Evolutionary conservation across 2,888 invertebrate genomes (phyloP), one percentile per base, ranked within the genome.

Genomic region (Eupithecia abbreviata): DNA sequence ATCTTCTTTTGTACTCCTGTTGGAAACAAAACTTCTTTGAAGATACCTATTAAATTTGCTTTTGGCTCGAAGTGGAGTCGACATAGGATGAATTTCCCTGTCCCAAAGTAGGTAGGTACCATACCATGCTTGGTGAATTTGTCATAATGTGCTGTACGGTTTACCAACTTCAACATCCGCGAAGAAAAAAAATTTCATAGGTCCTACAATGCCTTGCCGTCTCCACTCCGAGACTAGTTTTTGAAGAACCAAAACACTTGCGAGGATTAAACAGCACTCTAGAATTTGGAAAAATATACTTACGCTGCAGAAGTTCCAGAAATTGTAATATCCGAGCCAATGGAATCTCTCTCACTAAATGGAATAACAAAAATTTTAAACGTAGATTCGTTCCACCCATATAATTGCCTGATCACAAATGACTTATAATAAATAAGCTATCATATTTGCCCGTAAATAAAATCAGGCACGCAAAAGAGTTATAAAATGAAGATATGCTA

Each of bases 1-100:
- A 98, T 82, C 97, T 96, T 84, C 98, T 94, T 90, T 98, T 98
- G 95, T 98, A 98, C 90, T 98, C 97, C 97, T 97, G 67, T 95
- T 81, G 83, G 84, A 77, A 55, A n/a, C 47, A 65, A 71, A 71
- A 7, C 10, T 58, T 68, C 13, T 49, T 66, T 65, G 41, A 42
- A 41, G 41, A 10, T 65, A 42, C 4, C 15, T n/a, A n/a, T n/a
- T n/a, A n/a, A 2, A n/a, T 65, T 41, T 58, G 9, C n/a, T 55
- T 55, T 55, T 55, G n/a, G n/a, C 0, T 18, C 58, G 18, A 7
- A 58, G 58, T 58, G 18, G 18, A 58, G 58, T 58, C 30, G 18
- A 18, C 4, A 58, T 58, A 58, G 62, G 30, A 12, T 18, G n/a
- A 51, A 6, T 49, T n/a, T 13, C 51, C 51, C 0, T 15, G 15